Evolutionary conservation across 2,113 vertebrate genomes (phyloP), one percentile per base, ranked within the genome.

Genomic region (Raja brachyura): DNA sequence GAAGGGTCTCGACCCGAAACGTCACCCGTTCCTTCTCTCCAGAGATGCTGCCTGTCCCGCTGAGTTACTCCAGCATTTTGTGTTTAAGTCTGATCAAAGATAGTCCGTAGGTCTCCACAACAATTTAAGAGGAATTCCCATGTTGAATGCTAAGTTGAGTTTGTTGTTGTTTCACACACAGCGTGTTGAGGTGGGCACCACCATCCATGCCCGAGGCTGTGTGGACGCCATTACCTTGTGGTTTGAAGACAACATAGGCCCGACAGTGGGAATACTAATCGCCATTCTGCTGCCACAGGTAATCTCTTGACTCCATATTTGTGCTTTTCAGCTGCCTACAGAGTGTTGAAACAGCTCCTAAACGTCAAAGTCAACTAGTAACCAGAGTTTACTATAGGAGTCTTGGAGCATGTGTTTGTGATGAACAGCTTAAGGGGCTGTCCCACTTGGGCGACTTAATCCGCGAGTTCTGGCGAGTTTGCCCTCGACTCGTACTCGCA

Each of bases 191-290:
- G 95, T 98, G 93, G 95, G 96, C 0, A 94, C 95, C 0, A 0
- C 94, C 88, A 98, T 98, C 95, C 96, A 98, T 0, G 98, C 98
- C 48, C 96, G 98, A 7, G 98, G 98, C 94, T 98, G 98, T 94
- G 97, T 98, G 95, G 98, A 98, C 0, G 98, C 98, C 0, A 95
- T 98, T 4, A 97, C 97, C 93, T 96, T 98, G 92, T 98, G 98
- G 98, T 96, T 98, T 95, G 97, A 96, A 61, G 98, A 98, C 96
- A 97, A 98, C 95, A 96, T 97, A 0, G 97, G 97, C 81, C 94
- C 96, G 93, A 97, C 97, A 0, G 9, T 97, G 25, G 97, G 96
- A 25, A 95, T 98, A 0, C 97, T 97, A 94, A 97, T 96, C 56
- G 97, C 97, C 61, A 93, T 98, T 4, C 96, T 98, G 18, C 96